Conservation (phyloP, 2,113 vertebrate genomes). For the Anoplopoma fimbria region DNA sequence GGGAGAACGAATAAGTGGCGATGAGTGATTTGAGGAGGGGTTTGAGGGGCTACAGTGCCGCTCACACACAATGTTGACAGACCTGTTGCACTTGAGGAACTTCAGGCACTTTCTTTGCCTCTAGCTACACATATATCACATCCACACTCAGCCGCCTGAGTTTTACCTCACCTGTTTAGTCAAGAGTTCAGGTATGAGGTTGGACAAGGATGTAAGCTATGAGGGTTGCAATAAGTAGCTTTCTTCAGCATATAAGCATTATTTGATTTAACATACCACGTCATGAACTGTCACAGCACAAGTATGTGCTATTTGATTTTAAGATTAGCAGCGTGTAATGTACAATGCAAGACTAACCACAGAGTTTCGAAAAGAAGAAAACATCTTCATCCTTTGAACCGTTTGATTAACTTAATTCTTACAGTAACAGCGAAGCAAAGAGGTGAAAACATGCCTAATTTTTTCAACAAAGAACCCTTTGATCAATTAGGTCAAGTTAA, state of each 20-base stretch:
- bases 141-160: not conserved
- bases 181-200: conserved; percentile 17
- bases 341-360: not conserved
- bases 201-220: not conserved
- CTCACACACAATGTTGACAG: conserved; percentile 42
- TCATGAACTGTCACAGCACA: not conserved
- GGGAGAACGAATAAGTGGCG: not conserved
- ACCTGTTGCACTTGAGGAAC: conserved; percentile 65
- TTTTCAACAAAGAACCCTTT: conserved; percentile 42
- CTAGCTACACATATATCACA: not conserved
- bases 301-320: not conserved
- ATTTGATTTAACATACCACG: not conserved
- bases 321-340: not conserved
- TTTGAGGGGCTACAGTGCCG: not conserved
- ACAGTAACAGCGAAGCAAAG: not conserved
- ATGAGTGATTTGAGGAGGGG: conserved; percentile 6
- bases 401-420: conserved; percentile 55
- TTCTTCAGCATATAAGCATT: conserved; percentile 39
- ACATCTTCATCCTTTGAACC: not conserved
- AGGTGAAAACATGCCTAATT: conserved; percentile 3
- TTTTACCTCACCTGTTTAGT: not conserved
- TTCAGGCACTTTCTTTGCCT: conserved; percentile 19
- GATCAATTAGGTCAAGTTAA: conserved; percentile 44
- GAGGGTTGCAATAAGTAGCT: not conserved
- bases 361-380: not conserved